Evolutionary conservation across 2,113 vertebrate species (phyloP).

Genomic region (Oenanthe oenanthe): DNA sequence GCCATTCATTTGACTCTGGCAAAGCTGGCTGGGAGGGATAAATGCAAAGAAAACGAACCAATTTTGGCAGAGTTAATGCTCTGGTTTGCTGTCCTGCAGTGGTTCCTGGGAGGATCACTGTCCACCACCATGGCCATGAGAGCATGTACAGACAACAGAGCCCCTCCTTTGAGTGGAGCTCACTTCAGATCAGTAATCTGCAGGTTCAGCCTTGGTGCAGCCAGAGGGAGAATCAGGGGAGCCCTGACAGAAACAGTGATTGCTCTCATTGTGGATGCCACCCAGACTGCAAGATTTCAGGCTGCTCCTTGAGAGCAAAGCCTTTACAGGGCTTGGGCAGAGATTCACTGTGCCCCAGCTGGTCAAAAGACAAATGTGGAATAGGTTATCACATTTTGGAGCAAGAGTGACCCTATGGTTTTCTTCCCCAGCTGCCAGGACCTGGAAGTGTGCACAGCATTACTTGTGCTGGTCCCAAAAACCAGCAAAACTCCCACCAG

Average conservation of each 20-base stretch:
- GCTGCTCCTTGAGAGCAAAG: neutral
- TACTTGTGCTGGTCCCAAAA: neutral
- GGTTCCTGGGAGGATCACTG: neutral
- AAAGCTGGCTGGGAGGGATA: neutral
- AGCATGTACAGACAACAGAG: neutral
- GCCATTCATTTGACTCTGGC: neutral
- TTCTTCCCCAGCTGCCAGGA: neutral
- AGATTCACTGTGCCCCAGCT: neutral
- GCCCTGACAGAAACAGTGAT: neutral
- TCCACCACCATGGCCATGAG: rapidly evolving
- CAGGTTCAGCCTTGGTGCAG: neutral
- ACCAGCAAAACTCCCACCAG: neutral
- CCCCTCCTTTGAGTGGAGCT: neutral
- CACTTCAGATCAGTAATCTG: neutral
- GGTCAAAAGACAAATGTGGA: neutral
- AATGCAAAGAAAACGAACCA: neutral
- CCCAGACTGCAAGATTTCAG: neutral
- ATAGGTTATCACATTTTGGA: neutral
- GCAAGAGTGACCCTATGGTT: neutral
- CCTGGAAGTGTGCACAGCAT: neutral
- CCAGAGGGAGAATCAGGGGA: neutral
- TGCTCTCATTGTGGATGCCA: neutral
- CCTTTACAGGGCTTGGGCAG: neutral
- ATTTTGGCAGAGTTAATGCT: neutral
- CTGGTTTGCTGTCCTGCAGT: neutral